These are phyloP conservation scores for Cassiopea andromeda DNA, from an alignment of 30 jellyfish, hydroid and myxozoan genomes.

Conservation along the genomic window DNA sequence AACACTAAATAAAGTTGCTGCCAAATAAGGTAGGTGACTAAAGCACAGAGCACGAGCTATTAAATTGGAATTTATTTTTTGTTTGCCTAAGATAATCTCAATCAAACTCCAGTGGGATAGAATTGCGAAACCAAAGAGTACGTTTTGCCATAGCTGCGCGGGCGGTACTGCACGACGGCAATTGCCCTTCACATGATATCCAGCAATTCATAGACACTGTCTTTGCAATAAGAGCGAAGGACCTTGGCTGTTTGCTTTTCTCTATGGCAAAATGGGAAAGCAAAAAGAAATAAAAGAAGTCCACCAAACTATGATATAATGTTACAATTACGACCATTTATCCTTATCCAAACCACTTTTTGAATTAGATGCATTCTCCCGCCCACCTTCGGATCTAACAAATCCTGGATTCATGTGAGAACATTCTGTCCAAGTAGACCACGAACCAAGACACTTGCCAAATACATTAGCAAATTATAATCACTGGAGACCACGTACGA, in stretches of 20 bases:
- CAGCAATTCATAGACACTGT: not conserved
- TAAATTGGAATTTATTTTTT: not conserved
- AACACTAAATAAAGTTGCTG: not conserved
- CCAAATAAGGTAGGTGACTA: not conserved
- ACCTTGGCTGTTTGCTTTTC: not conserved
- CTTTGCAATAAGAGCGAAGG: not conserved
- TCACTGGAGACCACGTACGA: constrained; percentile 15
- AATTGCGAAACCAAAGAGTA: not conserved
- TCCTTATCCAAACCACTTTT: not conserved
- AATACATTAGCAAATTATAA: constrained; percentile 22
- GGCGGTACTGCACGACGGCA: not conserved
- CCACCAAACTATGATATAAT: not conserved
- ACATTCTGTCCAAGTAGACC: not conserved
- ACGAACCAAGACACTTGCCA: not conserved
- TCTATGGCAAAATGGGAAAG: not conserved
- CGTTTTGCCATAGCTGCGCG: not conserved
- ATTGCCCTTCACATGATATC: not conserved
- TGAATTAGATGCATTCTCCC: constrained; percentile 6
- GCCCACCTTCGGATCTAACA: constrained; percentile 25
- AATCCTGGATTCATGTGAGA: constrained; percentile 17
- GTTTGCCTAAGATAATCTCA: not conserved
- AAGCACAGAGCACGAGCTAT: not conserved
- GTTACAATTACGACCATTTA: not conserved
- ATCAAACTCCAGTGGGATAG: not conserved
- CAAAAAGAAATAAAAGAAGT: not conserved